These are phyloP conservation scores for Temnothorax nylanderi DNA, from an alignment of 1,140 invertebrate genomes.

Conservation along the genomic window DNA sequence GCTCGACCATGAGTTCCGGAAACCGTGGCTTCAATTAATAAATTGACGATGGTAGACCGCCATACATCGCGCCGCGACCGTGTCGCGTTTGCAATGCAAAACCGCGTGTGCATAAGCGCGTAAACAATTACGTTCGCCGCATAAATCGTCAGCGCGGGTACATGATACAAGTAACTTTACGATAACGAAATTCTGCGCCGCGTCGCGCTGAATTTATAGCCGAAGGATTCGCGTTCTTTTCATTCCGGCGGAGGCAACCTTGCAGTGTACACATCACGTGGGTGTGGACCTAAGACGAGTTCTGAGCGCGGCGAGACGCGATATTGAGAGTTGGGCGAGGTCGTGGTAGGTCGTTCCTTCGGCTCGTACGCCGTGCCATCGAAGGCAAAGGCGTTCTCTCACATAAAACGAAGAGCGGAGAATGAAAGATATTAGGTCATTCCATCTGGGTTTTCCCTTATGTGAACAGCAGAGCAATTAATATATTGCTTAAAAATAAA, in stretches of 20 bases:
- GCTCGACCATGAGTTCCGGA: background rate
- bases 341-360: conserved; percentile 69
- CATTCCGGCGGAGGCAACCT: conserved; percentile 64
- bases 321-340: conserved; percentile 70
- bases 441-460: background rate
- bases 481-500: background rate
- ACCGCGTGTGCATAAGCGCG: conserved; percentile 1
- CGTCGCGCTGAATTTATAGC: conserved; percentile 59
- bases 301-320: conserved; percentile 55
- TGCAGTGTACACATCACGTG: conserved; percentile 68
- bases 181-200: conserved; percentile 55
- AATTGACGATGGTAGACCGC: conserved; percentile 5
- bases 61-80: conserved; percentile 3
- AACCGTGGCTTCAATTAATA: conserved; percentile 40
- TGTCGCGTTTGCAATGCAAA: conserved; percentile 34
- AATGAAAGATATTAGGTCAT: conserved; percentile 5
- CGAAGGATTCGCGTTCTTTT: conserved; percentile 61
- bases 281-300: conserved; percentile 69
- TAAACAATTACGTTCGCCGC: conserved; percentile 48
- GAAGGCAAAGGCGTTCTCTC: conserved; percentile 63
- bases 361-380: conserved; percentile 46
- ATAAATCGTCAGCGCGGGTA: conserved; percentile 50
- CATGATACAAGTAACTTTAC: conserved; percentile 45
- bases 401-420: conserved; percentile 45
- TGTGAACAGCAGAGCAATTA: background rate